phyloP scores from a whole-genome alignment of 2,113 vertebrate species.

The Sula dactylatra region DNA sequence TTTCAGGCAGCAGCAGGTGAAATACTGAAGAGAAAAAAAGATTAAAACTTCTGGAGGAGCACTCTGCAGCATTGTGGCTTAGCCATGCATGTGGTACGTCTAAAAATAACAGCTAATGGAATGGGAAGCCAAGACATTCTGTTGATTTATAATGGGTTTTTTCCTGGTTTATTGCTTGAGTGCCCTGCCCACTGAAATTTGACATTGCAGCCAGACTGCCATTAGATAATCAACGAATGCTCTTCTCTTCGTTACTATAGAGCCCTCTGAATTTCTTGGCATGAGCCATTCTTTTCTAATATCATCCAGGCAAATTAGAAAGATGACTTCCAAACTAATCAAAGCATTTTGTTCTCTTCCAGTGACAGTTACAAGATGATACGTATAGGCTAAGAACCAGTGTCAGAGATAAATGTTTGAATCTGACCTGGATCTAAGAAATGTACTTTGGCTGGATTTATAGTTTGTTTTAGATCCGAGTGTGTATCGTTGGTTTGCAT shows the following conservation, averaged over 20 bases:
- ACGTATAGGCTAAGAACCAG: background rate
- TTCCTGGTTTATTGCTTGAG: slow-evolving; percentile 37
- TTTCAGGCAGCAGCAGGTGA: slow-evolving; percentile 36
- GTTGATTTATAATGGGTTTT: slow-evolving; percentile 58
- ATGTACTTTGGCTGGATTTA: slow-evolving; percentile 1
- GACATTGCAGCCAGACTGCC: slow-evolving; percentile 24
- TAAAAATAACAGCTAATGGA: slow-evolving; percentile 64
- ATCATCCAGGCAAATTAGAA: background rate
- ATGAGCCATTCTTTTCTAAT: background rate
- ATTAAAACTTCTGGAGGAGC: slow-evolving; percentile 19
- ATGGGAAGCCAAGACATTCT: slow-evolving; percentile 23
- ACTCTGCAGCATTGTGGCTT: slow-evolving; percentile 31
- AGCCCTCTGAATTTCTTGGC: background rate
- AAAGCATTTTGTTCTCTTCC: background rate
- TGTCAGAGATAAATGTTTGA: background rate
- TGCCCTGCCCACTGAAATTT: slow-evolving; percentile 32
- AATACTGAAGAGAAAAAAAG: background rate
- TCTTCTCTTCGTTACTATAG: background rate
- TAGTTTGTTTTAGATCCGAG: background rate
- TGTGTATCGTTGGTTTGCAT: slow-evolving; percentile 27
- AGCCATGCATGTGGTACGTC: slow-evolving; percentile 11
- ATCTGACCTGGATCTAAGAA: slow-evolving; percentile 1
- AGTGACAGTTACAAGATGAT: background rate
- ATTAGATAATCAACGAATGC: slow-evolving; percentile 2
- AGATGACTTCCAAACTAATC: background rate